Base-by-base conservation (phyloP, 2,113 vertebrate species). In the Serilophus lunatus region DNA sequence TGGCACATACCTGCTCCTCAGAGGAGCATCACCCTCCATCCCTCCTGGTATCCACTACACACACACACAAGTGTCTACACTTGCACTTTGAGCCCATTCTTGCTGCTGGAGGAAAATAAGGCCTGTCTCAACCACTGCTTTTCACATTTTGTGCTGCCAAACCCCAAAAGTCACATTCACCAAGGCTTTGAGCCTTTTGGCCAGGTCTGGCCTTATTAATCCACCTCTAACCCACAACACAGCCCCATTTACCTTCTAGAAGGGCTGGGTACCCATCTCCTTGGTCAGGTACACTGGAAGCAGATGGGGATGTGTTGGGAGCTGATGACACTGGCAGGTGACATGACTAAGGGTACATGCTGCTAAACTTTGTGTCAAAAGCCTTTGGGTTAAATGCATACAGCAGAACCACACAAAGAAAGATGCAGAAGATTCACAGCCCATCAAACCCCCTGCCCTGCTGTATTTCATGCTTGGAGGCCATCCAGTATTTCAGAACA, bases 311-410 rank as follows among this genome's bases (percentile, higher is more conserved):
- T 4, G 1, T 0, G 9, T n/a, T 2, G 8, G 75, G 59, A 79
- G 57, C 23, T 44, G 81, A 64, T 70, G 81, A 49, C 71, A 29
- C 38, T 1, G 13, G 61, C 36, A 42, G 36, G 66, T 68, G 36
- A 36, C 29, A 13, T 4, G 6, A 12, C 22, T 3, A 1, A 45
- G 35, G 56, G 18, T 1, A 7, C 7, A 3, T 1, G 1, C 51
- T 92, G 71, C 59, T 12, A 2, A 49, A 35, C 0, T 2, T 8
- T 6, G 18, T 8, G 42, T 5, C 80, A 61, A 19, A 59, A 57
- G 10, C 36, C 76, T 82, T 35, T 1, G 3, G 54, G 31, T 36
- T 81, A 51, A 66, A 77, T 2, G 5, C 35, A 3, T 1, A 11
- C 44, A 59, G 38, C 10, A 71, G 36, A 90, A 65, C 14, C 11